phyloP scores from a whole-genome alignment of 2,888 invertebrate species.

The Sarcophaga rosellei region DNA sequence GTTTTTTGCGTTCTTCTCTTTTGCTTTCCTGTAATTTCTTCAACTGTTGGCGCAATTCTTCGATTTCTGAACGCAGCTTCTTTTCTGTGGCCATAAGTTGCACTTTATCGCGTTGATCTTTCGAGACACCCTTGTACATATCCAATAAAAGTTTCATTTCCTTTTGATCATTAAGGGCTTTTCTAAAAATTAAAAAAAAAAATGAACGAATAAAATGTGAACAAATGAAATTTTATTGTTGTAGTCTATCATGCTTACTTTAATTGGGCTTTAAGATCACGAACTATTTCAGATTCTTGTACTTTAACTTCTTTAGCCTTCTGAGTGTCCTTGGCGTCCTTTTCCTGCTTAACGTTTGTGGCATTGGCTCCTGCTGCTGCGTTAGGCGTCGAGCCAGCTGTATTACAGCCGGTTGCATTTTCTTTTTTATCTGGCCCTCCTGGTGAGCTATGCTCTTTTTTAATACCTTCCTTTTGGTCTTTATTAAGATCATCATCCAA shows the following conservation, averaged over 20 bases:
- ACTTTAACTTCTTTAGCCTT: constrained; percentile 85
- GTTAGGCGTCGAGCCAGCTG: constrained; percentile 81
- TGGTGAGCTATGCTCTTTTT: constrained; percentile 82
- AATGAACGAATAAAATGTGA: neutral
- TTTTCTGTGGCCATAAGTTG: constrained; percentile 97
- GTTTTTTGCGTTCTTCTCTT: constrained; percentile 92
- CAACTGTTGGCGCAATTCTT: constrained; percentile 92
- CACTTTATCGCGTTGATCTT: constrained; percentile 97
- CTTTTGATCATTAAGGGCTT: constrained; percentile 95
- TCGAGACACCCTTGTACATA: constrained; percentile 98
- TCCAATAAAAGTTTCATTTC: constrained; percentile 96
- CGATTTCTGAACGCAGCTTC: constrained; percentile 93
- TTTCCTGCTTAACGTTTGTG: constrained; percentile 83
- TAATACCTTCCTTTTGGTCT: constrained; percentile 80
- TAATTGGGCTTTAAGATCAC: constrained; percentile 93
- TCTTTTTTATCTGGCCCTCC: constrained; percentile 84
- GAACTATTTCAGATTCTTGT: constrained; percentile 83
- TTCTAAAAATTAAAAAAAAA: constrained; percentile 83
- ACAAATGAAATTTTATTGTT: neutral
- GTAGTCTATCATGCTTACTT: constrained; percentile 85
- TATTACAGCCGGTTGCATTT: constrained; percentile 73
- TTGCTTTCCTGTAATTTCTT: constrained; percentile 96
- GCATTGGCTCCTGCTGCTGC: constrained; percentile 72
- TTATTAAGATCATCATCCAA: constrained; percentile 77
- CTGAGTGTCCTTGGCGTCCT: constrained; percentile 85